phyloP scores from a whole-genome alignment of 2,113 vertebrate genomes.

The Phoxinus phoxinus region DNA sequence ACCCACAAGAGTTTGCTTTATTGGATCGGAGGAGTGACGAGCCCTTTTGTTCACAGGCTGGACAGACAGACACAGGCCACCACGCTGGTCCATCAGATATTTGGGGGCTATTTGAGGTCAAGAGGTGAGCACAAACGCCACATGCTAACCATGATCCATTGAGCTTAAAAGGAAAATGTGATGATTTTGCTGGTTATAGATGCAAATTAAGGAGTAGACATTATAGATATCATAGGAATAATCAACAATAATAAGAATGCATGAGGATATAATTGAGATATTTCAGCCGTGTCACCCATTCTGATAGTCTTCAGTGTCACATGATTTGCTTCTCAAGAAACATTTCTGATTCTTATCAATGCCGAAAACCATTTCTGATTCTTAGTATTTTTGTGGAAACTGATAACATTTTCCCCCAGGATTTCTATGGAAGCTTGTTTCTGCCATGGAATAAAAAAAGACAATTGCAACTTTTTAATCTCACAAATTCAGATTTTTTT shows the following conservation, averaged over 20 bases:
- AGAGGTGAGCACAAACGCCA: conserved; percentile 77
- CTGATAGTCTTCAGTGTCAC: not conserved
- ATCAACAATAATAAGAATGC: no score
- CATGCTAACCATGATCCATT: not conserved
- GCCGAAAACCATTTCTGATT: not conserved
- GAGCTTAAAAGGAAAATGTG: not conserved
- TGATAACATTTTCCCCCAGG: no score
- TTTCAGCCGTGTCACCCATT: not conserved
- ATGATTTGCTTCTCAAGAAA: not conserved
- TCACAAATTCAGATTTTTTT: no score
- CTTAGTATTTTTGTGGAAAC: no score
- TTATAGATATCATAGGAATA: not conserved
- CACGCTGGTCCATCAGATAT: conserved; percentile 94
- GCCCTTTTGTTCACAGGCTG: conserved; percentile 73
- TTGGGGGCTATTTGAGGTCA: conserved; percentile 94
- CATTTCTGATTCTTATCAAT: not conserved
- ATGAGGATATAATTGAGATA: not conserved
- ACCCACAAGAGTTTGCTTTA: not conserved
- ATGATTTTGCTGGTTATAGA: not conserved
- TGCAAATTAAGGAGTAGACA: not conserved
- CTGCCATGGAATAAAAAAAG: no score
- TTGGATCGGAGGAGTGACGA: not conserved
- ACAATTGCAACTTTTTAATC: no score
- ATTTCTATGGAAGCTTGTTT: no score
- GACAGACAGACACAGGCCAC: conserved; percentile 95